Percentiles rank a stretch among this genome's conserved stretches.
Conservation (phyloP, 2,797 vertebrate genomes). For the Bradypodion pumilum region DNA sequence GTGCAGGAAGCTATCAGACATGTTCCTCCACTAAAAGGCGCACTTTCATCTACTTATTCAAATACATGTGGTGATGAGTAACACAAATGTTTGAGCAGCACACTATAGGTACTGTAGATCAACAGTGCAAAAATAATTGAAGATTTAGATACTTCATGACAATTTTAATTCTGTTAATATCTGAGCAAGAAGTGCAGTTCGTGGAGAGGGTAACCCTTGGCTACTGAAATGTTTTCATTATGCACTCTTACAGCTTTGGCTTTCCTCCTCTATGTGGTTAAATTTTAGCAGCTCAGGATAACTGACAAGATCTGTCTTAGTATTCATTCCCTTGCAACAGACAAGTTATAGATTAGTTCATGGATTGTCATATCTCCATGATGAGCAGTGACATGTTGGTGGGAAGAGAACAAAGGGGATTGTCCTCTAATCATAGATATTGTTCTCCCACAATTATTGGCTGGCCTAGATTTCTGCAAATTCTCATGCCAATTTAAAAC, state of each 20-base stretch:
- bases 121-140: neutral
- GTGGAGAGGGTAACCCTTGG: neutral
- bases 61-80: neutral
- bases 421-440: neutral
- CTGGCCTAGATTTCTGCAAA: neutral
- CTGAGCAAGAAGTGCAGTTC: neutral
- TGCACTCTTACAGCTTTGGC: neutral
- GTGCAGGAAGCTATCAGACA: neutral
- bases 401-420: neutral
- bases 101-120: too few relatives aligned
- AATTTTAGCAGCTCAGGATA: constrained; percentile 10
- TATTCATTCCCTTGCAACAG: neutral
- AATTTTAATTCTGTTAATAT: neutral
- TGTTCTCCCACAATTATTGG: neutral
- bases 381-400: neutral
- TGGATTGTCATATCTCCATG: neutral
- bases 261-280: neutral
- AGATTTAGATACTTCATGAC: too few relatives aligned
- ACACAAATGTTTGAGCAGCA: neutral
- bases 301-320: neutral
- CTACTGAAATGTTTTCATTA: neutral
- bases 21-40: neutral
- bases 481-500: neutral
- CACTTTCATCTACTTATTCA: neutral
- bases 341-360: neutral